Conservation (phyloP, 2,888 invertebrate species). For the Acleris laterana region DNA sequence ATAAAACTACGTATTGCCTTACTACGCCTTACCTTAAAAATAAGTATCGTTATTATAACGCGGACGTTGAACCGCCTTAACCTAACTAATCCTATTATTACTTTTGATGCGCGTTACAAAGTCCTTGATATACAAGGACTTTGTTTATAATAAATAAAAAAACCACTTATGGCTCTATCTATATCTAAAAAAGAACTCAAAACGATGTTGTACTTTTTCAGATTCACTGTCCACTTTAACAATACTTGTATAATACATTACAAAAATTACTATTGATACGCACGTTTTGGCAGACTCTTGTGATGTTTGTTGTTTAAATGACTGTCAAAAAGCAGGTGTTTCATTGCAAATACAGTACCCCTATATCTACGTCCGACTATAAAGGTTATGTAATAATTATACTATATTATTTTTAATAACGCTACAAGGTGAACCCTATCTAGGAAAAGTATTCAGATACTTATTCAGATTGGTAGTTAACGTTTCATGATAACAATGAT, state of each 20-base stretch:
- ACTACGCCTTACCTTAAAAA: not conserved
- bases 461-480: too few relatives aligned
- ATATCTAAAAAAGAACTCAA: slow-evolving; percentile 14
- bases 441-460: too few relatives aligned
- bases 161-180: slow-evolving; percentile 15
- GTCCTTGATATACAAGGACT: slow-evolving; percentile 27
- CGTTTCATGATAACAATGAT: too few relatives aligned
- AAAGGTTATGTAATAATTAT: not conserved
- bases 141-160: slow-evolving; percentile 12
- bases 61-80: not conserved
- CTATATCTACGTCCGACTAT: not conserved
- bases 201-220: slow-evolving; percentile 33
- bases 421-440: too few relatives aligned
- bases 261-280: slow-evolving; percentile 28
- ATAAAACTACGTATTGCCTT: not conserved
- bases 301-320: slow-evolving; percentile 36
- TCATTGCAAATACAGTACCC: not conserved
- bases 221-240: slow-evolving; percentile 23
- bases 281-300: slow-evolving; percentile 35
- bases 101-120: slow-evolving; percentile 10
- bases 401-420: too few relatives aligned
- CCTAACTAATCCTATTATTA: slow-evolving; percentile 4
- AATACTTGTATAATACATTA: slow-evolving; percentile 25
- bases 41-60: not conserved
- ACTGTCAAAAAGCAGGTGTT: slow-evolving; percentile 18